These are phyloP conservation scores for Cyprinella venusta DNA, from an alignment of 2,797 vertebrate genomes.

Conservation along the genomic window DNA sequence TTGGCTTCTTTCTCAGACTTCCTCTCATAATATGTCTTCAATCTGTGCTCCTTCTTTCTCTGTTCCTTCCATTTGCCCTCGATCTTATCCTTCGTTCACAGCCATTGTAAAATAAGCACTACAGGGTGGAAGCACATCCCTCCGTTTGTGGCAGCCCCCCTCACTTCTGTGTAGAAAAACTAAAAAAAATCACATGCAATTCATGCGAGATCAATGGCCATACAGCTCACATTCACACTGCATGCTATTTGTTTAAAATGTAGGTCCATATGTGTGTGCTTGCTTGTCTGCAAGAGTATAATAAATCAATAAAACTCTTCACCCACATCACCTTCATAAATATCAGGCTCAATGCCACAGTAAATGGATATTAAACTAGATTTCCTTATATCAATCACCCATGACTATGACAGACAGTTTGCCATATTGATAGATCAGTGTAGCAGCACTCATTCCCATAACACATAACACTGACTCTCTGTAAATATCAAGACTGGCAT, in stretches of 20 bases:
- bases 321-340: constrained; percentile 31
- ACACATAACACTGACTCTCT: constrained; percentile 36
- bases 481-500: constrained; percentile 49
- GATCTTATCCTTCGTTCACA: constrained; percentile 72
- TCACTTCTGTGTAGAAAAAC: constrained; percentile 45
- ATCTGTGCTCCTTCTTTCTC: constrained; percentile 59
- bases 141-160: constrained; percentile 51
- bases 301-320: constrained; percentile 39
- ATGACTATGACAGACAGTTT: constrained; percentile 33
- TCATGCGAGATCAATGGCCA: constrained; percentile 58
- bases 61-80: constrained; percentile 21
- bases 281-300: neutral
- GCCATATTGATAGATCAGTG: constrained; percentile 38
- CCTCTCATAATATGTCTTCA: constrained; percentile 11
- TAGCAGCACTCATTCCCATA: constrained; percentile 34
- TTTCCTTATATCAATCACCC: constrained; percentile 41
- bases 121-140: constrained; percentile 69
- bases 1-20: constrained; percentile 23
- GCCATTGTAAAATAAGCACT: constrained; percentile 75
- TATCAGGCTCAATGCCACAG: constrained; percentile 36
- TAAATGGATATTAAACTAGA: constrained; percentile 29
- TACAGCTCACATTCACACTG: constrained; percentile 64
- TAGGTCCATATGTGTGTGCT: neutral
- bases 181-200: constrained; percentile 18
- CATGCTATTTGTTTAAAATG: constrained; percentile 48